phyloP scores from a whole-genome alignment of 2,113 vertebrate genomes.

The Rhinolophus sinicus region DNA sequence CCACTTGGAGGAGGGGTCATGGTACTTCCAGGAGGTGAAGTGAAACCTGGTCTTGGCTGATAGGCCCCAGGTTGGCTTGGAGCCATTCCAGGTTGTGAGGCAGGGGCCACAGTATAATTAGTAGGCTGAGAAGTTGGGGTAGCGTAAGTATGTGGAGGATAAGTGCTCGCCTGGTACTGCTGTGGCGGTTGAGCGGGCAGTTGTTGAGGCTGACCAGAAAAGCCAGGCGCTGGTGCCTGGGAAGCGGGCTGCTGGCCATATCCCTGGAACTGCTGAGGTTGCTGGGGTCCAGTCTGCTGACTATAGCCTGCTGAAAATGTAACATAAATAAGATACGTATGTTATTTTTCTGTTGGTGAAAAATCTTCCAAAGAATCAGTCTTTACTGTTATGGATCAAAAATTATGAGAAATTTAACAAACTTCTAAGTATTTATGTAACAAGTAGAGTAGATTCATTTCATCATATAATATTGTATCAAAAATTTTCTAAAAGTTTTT shows the following conservation, averaged over 20 bases:
- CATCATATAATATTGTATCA: background rate
- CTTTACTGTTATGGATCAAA: constrained; percentile 70
- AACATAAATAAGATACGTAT: constrained; percentile 48
- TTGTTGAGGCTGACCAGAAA: constrained; percentile 89
- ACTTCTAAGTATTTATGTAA: constrained; percentile 36
- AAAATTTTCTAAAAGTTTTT: constrained; percentile 32
- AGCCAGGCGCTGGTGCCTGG: constrained; percentile 88
- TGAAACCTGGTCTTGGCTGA: constrained; percentile 93
- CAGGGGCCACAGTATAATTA: constrained; percentile 91
- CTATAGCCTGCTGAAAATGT: constrained; percentile 91
- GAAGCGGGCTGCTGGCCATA: constrained; percentile 90
- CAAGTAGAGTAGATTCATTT: background rate
- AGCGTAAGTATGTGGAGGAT: constrained; percentile 94
- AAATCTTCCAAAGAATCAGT: constrained; percentile 57
- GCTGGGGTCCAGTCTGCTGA: constrained; percentile 92
- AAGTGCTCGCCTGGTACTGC: constrained; percentile 92
- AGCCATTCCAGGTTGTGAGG: constrained; percentile 88
- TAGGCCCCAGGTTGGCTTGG: constrained; percentile 88
- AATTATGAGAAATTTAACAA: constrained; percentile 62
- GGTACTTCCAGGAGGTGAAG: constrained; percentile 91
- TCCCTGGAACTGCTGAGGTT: constrained; percentile 94
- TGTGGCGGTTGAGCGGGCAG: constrained; percentile 90
- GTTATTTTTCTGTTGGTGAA: constrained; percentile 28
- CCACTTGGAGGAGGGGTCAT: constrained; percentile 92
- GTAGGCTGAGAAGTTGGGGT: constrained; percentile 93